These are phyloP conservation scores for Eospalax fontanierii DNA, from an alignment of 2,797 vertebrate species.

Conservation along the genomic window DNA sequence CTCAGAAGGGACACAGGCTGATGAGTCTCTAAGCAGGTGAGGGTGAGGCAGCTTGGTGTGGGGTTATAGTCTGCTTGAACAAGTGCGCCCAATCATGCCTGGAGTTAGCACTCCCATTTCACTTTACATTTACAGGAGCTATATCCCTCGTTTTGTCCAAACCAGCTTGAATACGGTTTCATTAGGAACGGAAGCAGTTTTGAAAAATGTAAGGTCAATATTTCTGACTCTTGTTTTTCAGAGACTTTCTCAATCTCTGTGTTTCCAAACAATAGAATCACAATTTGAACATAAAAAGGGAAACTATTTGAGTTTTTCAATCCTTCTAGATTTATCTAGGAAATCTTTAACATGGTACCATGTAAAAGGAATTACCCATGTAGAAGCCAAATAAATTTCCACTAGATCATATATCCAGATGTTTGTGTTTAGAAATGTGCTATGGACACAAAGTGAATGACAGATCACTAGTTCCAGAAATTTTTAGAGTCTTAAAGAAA, in stretches of 20 bases:
- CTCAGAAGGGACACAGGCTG: background rate
- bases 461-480: conserved; percentile 46
- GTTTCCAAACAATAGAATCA: background rate
- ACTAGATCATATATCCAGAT: background rate
- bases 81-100: background rate
- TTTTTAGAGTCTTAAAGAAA: conserved; percentile 58
- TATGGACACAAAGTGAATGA: conserved; percentile 22
- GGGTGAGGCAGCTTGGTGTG: background rate
- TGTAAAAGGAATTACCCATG: background rate
- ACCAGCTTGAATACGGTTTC: background rate
- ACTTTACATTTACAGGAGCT: background rate
- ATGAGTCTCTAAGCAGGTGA: background rate
- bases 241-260: background rate
- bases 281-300: background rate
- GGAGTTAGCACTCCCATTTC: background rate
- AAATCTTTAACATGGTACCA: background rate
- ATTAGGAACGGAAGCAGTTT: background rate
- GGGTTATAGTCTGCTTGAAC: background rate
- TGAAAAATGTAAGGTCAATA: background rate
- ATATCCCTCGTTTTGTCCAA: background rate
- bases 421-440: conserved; percentile 48
- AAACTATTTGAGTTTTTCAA: background rate
- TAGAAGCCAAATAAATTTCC: background rate
- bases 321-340: background rate
- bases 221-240: background rate